A percentile compares a stretch with the other conserved stretches of the same genome.
Conservation (phyloP, 1,140 invertebrate species). For the Adelges cooleyi region DNA sequence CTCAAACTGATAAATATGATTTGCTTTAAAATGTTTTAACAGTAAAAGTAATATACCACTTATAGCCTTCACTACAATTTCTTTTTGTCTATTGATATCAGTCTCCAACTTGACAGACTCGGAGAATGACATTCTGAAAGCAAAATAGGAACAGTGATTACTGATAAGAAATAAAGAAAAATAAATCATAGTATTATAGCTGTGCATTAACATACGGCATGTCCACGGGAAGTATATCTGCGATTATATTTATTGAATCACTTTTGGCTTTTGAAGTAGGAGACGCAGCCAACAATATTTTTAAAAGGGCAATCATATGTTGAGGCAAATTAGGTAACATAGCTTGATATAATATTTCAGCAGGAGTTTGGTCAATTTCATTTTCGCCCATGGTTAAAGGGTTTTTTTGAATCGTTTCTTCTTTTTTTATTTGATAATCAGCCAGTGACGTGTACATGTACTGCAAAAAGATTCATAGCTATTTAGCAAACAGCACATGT, state of each 20-base stretch:
- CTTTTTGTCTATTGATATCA: slow-evolving; percentile 96
- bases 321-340: slow-evolving; percentile 88
- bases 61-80: slow-evolving; percentile 97
- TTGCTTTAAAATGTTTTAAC: slow-evolving; percentile 97
- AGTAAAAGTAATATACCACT: slow-evolving; percentile 86
- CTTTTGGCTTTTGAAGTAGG: slow-evolving; percentile 96
- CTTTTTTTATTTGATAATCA: slow-evolving; percentile 70
- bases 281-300: slow-evolving; percentile 92
- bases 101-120: slow-evolving; percentile 94
- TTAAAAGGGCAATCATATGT: slow-evolving; percentile 92
- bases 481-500: too few relatives aligned
- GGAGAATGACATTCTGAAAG: slow-evolving; percentile 65
- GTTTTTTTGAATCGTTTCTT: slow-evolving; percentile 67
- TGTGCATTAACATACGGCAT: slow-evolving; percentile 59
- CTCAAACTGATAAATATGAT: slow-evolving; percentile 98
- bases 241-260: slow-evolving; percentile 96
- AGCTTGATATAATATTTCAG: slow-evolving; percentile 80
- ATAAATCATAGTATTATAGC: slow-evolving; percentile 24
- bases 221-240: slow-evolving; percentile 91
- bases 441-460: slow-evolving; percentile 71
- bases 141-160: background rate
- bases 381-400: slow-evolving; percentile 53
- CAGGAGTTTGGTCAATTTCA: slow-evolving; percentile 60
- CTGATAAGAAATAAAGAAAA: slow-evolving; percentile 39
- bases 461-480: too few relatives aligned